Percentiles rank a stretch among this genome's conserved stretches.
Conservation (phyloP, 2,797 vertebrate species). For the Pitangus sulphuratus region DNA sequence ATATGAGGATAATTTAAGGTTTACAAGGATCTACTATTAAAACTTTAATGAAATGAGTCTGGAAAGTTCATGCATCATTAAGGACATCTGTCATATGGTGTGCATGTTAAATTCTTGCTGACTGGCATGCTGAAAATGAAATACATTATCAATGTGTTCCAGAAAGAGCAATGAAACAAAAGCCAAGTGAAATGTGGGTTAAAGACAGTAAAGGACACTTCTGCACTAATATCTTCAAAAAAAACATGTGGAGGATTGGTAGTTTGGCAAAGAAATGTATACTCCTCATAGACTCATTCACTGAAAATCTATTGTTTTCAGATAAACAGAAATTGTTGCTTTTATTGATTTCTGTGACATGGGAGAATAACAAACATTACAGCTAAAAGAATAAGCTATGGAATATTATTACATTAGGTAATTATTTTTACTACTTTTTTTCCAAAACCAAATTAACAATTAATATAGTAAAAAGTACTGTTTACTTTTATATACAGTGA, state of each 20-base stretch:
- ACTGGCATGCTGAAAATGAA: background rate
- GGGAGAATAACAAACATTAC: background rate
- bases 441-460: background rate
- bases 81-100: background rate
- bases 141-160: background rate
- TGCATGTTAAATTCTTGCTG: background rate
- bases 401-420: background rate
- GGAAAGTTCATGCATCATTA: conserved; percentile 39
- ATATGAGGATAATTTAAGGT: background rate
- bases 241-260: background rate
- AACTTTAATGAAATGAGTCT: conserved; percentile 32
- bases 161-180: background rate
- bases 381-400: background rate
- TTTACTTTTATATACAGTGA: background rate
- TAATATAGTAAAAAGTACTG: background rate
- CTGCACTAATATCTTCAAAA: background rate
- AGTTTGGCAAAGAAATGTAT: background rate
- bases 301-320: background rate
- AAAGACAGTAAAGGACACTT: background rate
- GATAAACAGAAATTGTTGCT: background rate
- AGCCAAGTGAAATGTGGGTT: background rate
- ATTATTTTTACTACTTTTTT: background rate
- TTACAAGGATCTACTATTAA: conserved; percentile 3
- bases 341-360: background rate
- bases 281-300: background rate